phyloP scores from a whole-genome alignment of 2,888 invertebrate genomes.

The Cenopis cana region DNA sequence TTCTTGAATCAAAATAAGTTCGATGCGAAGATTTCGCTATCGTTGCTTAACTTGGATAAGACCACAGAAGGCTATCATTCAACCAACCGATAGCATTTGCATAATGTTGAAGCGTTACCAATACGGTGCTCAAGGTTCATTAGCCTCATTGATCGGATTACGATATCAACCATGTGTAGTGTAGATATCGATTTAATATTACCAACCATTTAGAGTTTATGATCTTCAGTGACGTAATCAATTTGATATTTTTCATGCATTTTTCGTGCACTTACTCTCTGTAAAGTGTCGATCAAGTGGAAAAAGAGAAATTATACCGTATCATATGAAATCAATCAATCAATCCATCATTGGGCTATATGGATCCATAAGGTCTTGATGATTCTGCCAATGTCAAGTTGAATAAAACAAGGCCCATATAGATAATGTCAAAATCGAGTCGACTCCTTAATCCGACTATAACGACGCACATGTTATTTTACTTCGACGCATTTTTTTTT shows the following conservation, averaged over 20 bases:
- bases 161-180: conserved; percentile 59
- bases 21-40: conserved; percentile 56
- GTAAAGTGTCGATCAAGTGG: no score
- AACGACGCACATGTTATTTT: not conserved
- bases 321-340: no score
- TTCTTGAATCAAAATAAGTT: conserved; percentile 35
- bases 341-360: no score
- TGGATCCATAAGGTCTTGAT: no score
- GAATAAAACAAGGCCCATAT: no score
- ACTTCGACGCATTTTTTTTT: no score
- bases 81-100: conserved; percentile 75
- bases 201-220: not conserved
- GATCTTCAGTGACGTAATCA: not conserved
- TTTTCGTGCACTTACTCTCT: no score
- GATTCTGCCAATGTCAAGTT: no score
- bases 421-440: not conserved
- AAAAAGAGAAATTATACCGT: no score
- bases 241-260: not conserved
- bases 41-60: conserved; percentile 60
- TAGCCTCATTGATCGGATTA: conserved; percentile 74
- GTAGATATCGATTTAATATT: conserved; percentile 13
- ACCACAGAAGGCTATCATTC: conserved; percentile 64
- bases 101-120: conserved; percentile 74
- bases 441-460: not conserved
- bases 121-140: conserved; percentile 72